Evolutionary conservation across 2,797 vertebrate species (phyloP).

Genomic region (Psittacula echo): DNA sequence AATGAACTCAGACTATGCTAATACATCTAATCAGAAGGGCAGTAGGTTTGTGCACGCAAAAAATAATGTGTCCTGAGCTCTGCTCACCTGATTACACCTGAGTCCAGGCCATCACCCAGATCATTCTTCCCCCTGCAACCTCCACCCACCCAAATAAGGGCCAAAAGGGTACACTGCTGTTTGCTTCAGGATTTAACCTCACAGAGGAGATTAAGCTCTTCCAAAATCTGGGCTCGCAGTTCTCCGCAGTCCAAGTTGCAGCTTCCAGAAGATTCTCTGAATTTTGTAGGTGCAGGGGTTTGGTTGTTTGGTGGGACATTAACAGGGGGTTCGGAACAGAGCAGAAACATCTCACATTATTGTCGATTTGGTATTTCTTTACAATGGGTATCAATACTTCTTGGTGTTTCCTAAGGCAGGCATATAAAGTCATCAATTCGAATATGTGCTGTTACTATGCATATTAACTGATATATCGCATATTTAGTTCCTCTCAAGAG

Average conservation of each 20-base stretch:
- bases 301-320: background rate
- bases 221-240: background rate
- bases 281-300: rapidly evolving
- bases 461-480: background rate
- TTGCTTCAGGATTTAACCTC: background rate
- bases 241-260: background rate
- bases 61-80: rapidly evolving
- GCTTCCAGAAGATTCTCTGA: background rate
- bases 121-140: no score
- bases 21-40: background rate
- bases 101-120: background rate
- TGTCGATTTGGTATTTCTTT: background rate
- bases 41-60: background rate
- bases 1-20: background rate
- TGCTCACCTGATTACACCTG: background rate
- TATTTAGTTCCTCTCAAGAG: background rate
- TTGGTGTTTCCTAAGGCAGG: background rate
- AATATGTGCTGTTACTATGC: background rate
- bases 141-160: no score
- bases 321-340: background rate
- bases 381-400: background rate
- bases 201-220: background rate
- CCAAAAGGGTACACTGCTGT: background rate
- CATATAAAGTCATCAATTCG: background rate
- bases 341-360: background rate